Evolutionary conservation across 2,113 vertebrate genomes (phyloP), one percentile per base, ranked within the genome.

Genomic region (Pangasianodon gigas): DNA sequence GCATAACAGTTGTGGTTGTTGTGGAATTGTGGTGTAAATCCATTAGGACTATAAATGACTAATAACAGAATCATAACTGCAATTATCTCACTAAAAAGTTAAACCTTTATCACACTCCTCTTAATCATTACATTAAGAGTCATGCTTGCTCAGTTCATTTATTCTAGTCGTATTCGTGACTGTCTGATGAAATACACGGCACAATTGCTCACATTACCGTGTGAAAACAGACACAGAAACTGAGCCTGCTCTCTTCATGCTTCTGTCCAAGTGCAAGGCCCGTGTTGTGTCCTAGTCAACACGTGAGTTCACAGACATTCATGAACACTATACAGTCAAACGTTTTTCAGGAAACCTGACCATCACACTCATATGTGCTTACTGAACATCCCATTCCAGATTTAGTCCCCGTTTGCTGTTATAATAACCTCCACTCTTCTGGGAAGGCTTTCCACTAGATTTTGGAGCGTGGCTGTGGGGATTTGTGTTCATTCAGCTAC

Each of bases 1-100:
- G 29, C 2, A 67, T 67, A 13, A 29, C 9, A 7, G 83, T 41
- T 65, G 84, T 32, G 44, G 62, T 21, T 69, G 26, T 32, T 51
- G 62, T 85, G 62, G 62, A 67, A 48, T 29, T 51, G 4, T 4
- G 13, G 44, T 67, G 84, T n/a, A 67, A 69, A 69, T 85, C 26
- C 29, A 48, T 5, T 29, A 16, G 29, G 29, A 48, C 1, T 19
- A n/a, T 32, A 51, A 19, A 71, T 37, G 29, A 26, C 48, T 86
- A 86, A 74, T 52, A 71, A 74, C 65, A 86, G 46, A 48, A 32
- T 37, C 52, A 83, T 83, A 24, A 83, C 14, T 74, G 65, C 32
- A 56, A 56, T 54, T 37, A 69, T 52, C 44, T 52, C 65, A 51
- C n/a, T 85, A 52, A 52, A 80, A 80, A 48, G 41, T 86, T 48